These are phyloP conservation scores for Drosophila greeni DNA, from an alignment of 2,888 invertebrate genomes.

Conservation along the genomic window DNA sequence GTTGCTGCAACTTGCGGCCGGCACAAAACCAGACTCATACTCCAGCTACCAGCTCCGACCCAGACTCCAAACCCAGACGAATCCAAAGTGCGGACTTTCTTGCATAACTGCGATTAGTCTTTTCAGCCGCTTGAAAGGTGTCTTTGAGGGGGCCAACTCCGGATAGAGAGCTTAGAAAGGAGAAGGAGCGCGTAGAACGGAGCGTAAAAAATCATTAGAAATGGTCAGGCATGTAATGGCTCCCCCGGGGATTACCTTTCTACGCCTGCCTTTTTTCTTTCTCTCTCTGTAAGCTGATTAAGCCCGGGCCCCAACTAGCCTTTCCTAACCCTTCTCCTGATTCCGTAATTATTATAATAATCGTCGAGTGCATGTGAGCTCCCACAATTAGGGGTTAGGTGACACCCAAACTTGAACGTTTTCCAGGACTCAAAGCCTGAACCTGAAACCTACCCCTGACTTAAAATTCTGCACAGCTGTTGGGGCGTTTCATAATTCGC, in stretches of 20 bases:
- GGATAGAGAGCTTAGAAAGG: conserved; percentile 10
- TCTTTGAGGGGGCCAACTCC: conserved; percentile 2
- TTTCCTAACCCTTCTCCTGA: conserved; percentile 29
- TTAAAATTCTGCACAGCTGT: conserved; percentile 45
- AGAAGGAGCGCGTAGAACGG: conserved; percentile 13
- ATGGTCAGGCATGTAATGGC: conserved; percentile 38
- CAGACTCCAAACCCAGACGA: no score
- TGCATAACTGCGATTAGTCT: conserved; percentile 44
- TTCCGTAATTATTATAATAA: conserved; percentile 39
- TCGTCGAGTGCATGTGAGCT: conserved; percentile 33
- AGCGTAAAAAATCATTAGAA: conserved; percentile 37
- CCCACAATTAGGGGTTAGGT: conserved; percentile 45
- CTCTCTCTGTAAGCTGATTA: conserved; percentile 31
- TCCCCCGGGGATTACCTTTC: conserved; percentile 30
- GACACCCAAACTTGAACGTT: conserved; percentile 25
- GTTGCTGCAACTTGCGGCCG: conserved; percentile 46
- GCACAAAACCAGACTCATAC: conserved; percentile 25
- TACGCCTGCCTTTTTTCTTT: conserved; percentile 8
- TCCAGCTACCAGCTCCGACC: not conserved
- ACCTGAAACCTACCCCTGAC: conserved; percentile 12
- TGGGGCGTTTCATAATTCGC: conserved; percentile 47
- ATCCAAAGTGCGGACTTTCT: conserved; percentile 34
- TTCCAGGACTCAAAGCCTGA: not conserved
- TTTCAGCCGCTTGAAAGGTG: conserved; percentile 18
- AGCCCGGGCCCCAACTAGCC: not conserved